Evolutionary conservation across 2,888 invertebrate genomes (phyloP), one percentile per base, ranked within the genome.

Genomic region (Hypsopygia costalis): DNA sequence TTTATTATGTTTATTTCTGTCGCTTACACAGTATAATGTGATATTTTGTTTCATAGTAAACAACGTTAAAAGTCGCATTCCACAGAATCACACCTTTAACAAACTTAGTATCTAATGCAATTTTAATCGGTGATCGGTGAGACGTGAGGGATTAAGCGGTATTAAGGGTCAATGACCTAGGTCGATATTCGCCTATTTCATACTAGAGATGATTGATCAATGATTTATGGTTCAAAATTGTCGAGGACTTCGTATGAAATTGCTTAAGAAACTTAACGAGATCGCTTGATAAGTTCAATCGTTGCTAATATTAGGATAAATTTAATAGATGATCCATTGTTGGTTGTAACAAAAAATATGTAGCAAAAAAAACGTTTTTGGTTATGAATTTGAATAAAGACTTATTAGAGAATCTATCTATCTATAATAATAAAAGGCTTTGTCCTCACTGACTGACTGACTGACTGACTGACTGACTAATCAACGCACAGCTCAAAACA

Each of bases 91-190:
- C 25, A 25, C 7, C 25, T 25, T n/a, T 25, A 25, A 5, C 7
- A 25, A 25, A 25, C n/a, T 2, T 25, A 25, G 25, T 16, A 32
- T 10, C 11, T 34, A 22, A 34, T 25, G 34, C 7, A 34, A 16
- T 20, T 20, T n/a, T 29, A 29, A 36, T 36, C 36, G 12, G 36
- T 36, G 36, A 9, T n/a, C 36, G 29, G 29, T 29, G 36, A 36
- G 36, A 29, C 36, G 36, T 36, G 36, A 36, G 29, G 36, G 29
- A 36, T 29, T 10, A 36, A 36, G 28, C 34, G 29, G 36, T 36
- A 29, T 36, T 20, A 28, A 28, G 20, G 36, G 28, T 36, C 36
- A 16, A 36, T 12, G 36, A 20, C 36, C 29, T 9, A 6, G 36
- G 36, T 36, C 36, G 16, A 20, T 36, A 36, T 36, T 29, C 36